phyloP scores from a whole-genome alignment of 2,797 vertebrate genomes.

The Pseudochirops corinnae region DNA sequence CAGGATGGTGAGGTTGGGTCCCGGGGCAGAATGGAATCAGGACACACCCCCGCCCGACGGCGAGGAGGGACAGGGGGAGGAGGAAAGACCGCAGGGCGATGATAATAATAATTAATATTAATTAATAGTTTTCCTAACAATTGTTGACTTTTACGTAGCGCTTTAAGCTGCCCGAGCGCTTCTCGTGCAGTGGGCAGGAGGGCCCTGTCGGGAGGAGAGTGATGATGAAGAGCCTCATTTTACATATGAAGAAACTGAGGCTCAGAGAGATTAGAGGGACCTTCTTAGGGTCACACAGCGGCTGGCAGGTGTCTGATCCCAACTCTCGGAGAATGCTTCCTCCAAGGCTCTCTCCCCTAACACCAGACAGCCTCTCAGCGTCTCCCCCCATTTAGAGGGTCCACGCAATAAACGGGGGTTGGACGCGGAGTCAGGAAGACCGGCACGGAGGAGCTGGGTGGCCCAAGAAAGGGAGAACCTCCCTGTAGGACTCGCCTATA shows the following conservation, averaged over 20 bases:
- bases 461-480: neutral
- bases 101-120: neutral
- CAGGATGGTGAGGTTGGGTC: neutral
- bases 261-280: neutral
- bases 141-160: neutral
- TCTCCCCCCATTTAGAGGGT: neutral
- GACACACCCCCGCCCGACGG: rapidly evolving
- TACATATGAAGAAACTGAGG: neutral
- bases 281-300: neutral
- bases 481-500: neutral
- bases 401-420: neutral
- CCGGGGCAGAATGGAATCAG: neutral
- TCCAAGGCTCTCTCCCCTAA: neutral
- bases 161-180: neutral
- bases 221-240: neutral
- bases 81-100: neutral
- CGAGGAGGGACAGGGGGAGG: too few relatives aligned
- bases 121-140: neutral
- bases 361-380: neutral
- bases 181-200: neutral
- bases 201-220: neutral
- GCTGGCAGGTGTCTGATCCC: neutral
- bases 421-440: neutral
- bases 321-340: neutral
- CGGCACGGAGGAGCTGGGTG: too few relatives aligned